These are phyloP conservation scores for Myoxocephalus aenaeus DNA, from an alignment of 2,797 vertebrate genomes.

Conservation along the genomic window DNA sequence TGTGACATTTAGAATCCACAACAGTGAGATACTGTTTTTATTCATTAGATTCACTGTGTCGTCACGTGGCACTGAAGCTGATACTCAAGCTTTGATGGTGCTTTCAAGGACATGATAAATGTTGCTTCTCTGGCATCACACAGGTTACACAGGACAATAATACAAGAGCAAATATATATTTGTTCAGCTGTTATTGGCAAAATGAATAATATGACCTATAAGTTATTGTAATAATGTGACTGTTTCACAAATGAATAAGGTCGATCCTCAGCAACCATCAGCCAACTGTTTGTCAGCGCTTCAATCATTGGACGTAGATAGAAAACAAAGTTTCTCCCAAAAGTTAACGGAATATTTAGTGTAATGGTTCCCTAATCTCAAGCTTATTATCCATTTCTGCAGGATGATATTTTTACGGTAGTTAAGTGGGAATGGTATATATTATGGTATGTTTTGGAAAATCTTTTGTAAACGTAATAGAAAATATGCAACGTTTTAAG, in stretches of 20 bases:
- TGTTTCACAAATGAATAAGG: constrained; percentile 2
- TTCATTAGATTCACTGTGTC: neutral
- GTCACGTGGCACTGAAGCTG: neutral
- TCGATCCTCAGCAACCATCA: neutral
- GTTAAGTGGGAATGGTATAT: neutral
- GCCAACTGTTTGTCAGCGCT: neutral
- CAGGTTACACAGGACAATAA: neutral
- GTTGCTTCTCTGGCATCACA: neutral
- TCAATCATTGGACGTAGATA: neutral
- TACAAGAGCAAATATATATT: neutral
- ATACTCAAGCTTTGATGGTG: neutral
- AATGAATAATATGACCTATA: neutral
- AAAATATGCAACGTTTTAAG: neutral
- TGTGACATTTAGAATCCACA: neutral
- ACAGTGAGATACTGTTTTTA: neutral
- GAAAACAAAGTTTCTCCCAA: neutral
- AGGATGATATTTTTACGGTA: neutral
- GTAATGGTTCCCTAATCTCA: neutral
- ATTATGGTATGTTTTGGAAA: neutral
- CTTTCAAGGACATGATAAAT: constrained; percentile 4
- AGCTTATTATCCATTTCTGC: neutral
- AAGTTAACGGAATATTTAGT: neutral
- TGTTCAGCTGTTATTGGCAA: neutral
- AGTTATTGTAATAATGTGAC: neutral
- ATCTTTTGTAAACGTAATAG: neutral